phyloP scores from a whole-genome alignment of 2,888 invertebrate species.

The Drosophila nr. perissopoda region DNA sequence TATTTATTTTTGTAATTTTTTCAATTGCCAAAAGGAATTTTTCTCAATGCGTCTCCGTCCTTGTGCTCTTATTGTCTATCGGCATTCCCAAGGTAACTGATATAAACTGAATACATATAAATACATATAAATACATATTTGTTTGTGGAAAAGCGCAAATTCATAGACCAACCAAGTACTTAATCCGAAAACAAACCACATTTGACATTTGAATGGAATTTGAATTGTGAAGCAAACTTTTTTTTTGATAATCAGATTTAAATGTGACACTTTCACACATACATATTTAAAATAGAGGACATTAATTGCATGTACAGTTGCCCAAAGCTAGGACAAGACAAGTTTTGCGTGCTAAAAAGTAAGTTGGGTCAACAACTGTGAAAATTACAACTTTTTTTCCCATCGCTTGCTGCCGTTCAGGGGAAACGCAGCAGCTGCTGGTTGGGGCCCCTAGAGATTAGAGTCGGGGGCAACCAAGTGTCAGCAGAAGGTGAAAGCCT shows the following conservation, averaged over 20 bases:
- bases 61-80: slow-evolving; percentile 9
- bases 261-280: background rate
- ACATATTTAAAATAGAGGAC: slow-evolving; percentile 13
- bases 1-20: slow-evolving; percentile 15
- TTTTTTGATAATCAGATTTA: background rate
- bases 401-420: background rate
- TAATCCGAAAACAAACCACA: background rate
- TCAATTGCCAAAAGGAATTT: slow-evolving; percentile 25
- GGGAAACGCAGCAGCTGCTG: slow-evolving; percentile 15
- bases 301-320: slow-evolving; percentile 48
- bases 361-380: background rate
- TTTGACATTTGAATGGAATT: background rate
- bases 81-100: slow-evolving; percentile 22
- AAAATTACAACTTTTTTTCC: background rate
- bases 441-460: slow-evolving; percentile 11
- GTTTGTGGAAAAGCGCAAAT: background rate
- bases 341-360: background rate
- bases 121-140: background rate
- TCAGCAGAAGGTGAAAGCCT: background rate
- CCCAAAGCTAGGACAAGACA: background rate
- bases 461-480: slow-evolving; percentile 15
- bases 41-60: slow-evolving; percentile 16
- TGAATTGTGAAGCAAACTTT: no score
- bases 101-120: slow-evolving; percentile 9
- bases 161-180: background rate